phyloP scores from a whole-genome alignment of 1,140 invertebrate species.

The Caerostris darwini region DNA sequence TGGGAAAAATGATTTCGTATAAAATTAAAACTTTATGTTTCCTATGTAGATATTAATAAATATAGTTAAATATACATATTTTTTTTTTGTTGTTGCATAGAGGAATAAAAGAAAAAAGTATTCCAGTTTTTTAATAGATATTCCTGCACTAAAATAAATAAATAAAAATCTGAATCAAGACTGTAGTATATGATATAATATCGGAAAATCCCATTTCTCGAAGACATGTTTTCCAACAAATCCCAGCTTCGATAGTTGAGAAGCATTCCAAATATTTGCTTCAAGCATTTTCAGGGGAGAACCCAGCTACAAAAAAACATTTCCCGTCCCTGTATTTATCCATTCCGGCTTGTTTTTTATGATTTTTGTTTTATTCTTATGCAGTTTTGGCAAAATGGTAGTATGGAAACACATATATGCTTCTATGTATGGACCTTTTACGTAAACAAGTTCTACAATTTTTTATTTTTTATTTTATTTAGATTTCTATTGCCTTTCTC shows the following conservation, averaged over 20 bases:
- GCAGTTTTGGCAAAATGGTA: background rate
- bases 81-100: too few relatives aligned
- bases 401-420: background rate
- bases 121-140: too few relatives aligned
- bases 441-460: background rate
- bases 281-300: background rate
- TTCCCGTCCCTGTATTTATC: background rate
- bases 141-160: too few relatives aligned
- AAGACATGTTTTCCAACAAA: background rate
- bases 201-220: background rate
- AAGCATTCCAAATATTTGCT: conserved; percentile 13
- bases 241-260: background rate
- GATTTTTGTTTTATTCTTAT: background rate
- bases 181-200: conserved; percentile 2
- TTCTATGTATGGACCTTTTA: background rate
- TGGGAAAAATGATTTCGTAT: too few relatives aligned
- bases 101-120: too few relatives aligned
- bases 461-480: background rate
- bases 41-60: too few relatives aligned
- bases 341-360: background rate
- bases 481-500: background rate
- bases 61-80: too few relatives aligned
- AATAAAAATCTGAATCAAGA: background rate
- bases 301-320: background rate
- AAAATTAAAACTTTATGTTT: too few relatives aligned